These are phyloP conservation scores for Zapornia atra DNA, from an alignment of 2,113 vertebrate genomes.

Conservation along the genomic window DNA sequence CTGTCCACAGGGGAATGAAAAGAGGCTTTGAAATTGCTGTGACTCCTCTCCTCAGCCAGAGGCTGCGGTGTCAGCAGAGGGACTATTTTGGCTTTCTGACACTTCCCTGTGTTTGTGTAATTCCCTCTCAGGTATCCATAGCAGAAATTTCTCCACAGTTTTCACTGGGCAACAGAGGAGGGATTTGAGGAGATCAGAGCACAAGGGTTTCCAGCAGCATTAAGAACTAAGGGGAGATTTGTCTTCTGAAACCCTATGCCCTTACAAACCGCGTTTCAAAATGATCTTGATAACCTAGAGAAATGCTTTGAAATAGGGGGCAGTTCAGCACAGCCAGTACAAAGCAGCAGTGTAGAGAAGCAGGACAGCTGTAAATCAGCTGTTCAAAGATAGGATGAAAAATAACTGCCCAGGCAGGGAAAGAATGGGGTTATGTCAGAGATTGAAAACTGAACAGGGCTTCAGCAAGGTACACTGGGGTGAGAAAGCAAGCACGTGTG, in stretches of 20 bases:
- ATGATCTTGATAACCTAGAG: conserved; percentile 21
- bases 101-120: background rate
- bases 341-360: background rate
- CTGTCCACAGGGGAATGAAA: background rate
- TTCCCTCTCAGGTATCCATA: background rate
- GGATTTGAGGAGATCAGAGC: background rate
- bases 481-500: background rate
- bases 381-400: conserved; percentile 27
- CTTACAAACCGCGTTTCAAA: background rate
- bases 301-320: conserved; percentile 9
- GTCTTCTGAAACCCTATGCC: background rate
- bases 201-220: background rate
- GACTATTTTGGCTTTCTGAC: background rate
- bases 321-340: background rate
- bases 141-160: background rate
- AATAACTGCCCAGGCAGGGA: background rate
- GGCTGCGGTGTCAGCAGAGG: background rate
- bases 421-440: background rate
- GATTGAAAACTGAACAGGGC: background rate
- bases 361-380: background rate
- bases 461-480: background rate
- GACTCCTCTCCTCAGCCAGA: background rate
- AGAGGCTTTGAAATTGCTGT: background rate
- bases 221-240: background rate
- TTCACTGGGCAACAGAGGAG: background rate